Evolutionary conservation across 2,797 vertebrate genomes (phyloP).

Genomic region (Sciurus carolinensis): DNA sequence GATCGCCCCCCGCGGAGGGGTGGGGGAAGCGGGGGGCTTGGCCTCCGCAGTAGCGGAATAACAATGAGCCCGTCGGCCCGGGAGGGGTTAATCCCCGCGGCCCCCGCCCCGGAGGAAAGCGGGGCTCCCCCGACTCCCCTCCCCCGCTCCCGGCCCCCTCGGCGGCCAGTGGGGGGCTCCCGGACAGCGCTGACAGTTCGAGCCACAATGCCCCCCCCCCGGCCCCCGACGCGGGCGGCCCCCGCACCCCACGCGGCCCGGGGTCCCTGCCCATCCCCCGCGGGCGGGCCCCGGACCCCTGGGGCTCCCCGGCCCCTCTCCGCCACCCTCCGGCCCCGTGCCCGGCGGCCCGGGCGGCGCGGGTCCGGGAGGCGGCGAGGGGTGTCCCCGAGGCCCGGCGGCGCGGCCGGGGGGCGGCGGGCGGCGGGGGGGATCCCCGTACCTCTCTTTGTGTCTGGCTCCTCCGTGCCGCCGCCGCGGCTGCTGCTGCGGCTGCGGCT

Average conservation of each 20-base stretch:
- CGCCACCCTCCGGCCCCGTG: not conserved
- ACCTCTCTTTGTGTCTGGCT: slow-evolving; percentile 85
- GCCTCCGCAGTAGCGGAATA: slow-evolving; percentile 6
- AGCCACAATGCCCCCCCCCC: slow-evolving; percentile 43
- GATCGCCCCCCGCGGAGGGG: not conserved
- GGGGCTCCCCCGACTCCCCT: slow-evolving; percentile 46
- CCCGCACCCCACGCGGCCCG: slow-evolving; percentile 68
- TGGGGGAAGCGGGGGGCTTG: not conserved
- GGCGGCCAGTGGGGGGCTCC: slow-evolving; percentile 69
- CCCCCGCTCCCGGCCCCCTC: slow-evolving; percentile 63
- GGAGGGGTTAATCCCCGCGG: slow-evolving; percentile 19
- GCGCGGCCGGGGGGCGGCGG: slow-evolving; percentile 62
- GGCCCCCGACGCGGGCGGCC: not conserved
- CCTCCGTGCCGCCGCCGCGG: slow-evolving; percentile 89
- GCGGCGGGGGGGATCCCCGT: slow-evolving; percentile 79
- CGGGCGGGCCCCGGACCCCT: slow-evolving; percentile 61
- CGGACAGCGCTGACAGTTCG: slow-evolving; percentile 79
- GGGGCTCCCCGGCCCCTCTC: not conserved
- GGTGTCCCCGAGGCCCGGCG: slow-evolving; percentile 51
- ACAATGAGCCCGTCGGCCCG: slow-evolving; percentile 70
- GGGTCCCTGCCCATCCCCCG: slow-evolving; percentile 70
- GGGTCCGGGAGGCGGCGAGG: slow-evolving; percentile 34
- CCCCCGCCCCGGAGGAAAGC: not conserved
- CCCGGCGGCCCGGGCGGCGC: slow-evolving; percentile 52
- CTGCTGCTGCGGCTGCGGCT: slow-evolving; percentile 91